A percentile compares a stretch with the other conserved stretches of the same genome.
phyloP scores from a whole-genome alignment of 2,113 vertebrate species.

The Tyrannus savana region DNA sequence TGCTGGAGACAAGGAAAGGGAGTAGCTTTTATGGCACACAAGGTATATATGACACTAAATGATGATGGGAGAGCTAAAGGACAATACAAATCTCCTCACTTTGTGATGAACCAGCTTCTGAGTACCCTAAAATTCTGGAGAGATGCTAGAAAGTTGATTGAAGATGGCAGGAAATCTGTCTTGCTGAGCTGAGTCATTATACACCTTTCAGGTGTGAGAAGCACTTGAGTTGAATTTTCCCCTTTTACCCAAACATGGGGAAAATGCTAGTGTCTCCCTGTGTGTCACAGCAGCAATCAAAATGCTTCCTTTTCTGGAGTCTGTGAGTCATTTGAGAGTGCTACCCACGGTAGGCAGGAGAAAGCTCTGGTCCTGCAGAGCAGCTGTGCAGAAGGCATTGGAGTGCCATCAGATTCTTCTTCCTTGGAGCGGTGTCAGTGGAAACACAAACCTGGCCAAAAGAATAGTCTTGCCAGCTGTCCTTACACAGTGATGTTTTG shows the following conservation, averaged over 20 bases:
- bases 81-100: not conserved
- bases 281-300: not conserved
- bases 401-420: not conserved
- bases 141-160: not conserved
- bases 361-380: not conserved
- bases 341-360: not conserved
- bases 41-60: accelerated
- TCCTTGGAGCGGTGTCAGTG: not conserved
- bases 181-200: not conserved
- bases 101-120: not conserved
- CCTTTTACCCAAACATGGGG: not conserved
- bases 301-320: not conserved
- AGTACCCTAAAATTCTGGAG: not conserved
- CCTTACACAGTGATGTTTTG: not conserved
- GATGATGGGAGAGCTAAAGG: not conserved
- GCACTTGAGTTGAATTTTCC: not conserved
- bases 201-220: not conserved
- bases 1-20: not conserved
- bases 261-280: not conserved
- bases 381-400: not conserved
- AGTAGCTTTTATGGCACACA: not conserved
- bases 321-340: not conserved
- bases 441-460: not conserved
- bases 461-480: not conserved
- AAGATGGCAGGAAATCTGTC: not conserved